Conservation (phyloP, 2,113 vertebrate genomes). For the Brachirus orientalis region DNA sequence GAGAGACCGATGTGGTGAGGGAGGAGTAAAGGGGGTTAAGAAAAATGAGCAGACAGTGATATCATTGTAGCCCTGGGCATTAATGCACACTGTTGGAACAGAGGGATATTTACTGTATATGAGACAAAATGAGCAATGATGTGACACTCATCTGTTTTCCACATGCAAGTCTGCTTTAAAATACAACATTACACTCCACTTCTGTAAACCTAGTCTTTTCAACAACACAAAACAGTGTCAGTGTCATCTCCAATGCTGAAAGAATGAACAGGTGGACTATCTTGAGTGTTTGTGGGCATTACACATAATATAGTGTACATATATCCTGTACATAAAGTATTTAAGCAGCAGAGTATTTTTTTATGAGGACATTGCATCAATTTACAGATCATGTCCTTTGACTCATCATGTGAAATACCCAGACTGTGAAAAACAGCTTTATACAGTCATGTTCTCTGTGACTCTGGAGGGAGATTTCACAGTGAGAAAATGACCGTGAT, state of each 20-base stretch:
- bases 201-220: background rate
- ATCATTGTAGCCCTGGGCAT: conserved; percentile 41
- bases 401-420: background rate
- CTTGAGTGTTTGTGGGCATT: background rate
- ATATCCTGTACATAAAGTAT: background rate
- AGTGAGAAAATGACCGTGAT: background rate
- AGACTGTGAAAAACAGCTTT: background rate
- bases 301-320: background rate
- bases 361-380: too few relatives aligned
- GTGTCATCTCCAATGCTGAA: background rate
- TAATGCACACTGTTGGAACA: conserved; percentile 52
- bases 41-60: conserved; percentile 59
- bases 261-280: background rate
- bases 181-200: conserved; percentile 1
- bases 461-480: background rate
- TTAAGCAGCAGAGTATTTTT: too few relatives aligned
- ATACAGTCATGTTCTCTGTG: background rate
- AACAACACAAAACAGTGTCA: conserved; percentile 1
- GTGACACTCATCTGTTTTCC: conserved; percentile 37
- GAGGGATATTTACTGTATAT: conserved; percentile 57
- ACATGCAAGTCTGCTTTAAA: conserved; percentile 7
- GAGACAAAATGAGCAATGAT: conserved; percentile 61
- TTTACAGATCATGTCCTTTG: background rate
- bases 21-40: conserved; percentile 42
- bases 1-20: conserved; percentile 28